Evolutionary conservation across 2,113 vertebrate species (phyloP).

Genomic region (Sceloporus undulatus): DNA sequence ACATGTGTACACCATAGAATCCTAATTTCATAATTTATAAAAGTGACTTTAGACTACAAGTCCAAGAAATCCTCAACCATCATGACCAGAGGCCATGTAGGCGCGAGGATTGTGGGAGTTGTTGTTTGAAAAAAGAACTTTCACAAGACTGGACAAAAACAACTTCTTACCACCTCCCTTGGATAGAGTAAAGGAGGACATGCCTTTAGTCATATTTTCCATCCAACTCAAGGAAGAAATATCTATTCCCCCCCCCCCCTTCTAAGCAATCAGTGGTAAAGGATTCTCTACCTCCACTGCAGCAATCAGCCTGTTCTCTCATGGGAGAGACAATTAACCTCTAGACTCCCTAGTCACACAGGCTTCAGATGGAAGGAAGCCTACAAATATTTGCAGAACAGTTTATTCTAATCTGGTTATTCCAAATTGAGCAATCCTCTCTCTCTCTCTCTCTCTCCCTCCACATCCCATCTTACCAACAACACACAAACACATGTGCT

Average conservation of each 20-base stretch:
- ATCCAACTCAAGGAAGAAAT: neutral
- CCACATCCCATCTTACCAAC: neutral
- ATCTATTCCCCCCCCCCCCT: neutral
- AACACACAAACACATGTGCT: neutral
- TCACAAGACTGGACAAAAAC: too few relatives aligned
- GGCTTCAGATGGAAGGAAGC: neutral
- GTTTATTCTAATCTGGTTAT: constrained; percentile 9
- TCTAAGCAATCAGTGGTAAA: neutral
- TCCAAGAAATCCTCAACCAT: too few relatives aligned
- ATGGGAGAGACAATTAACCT: constrained; percentile 4
- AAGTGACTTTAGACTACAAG: too few relatives aligned
- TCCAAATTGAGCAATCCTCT: neutral
- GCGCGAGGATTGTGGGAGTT: too few relatives aligned
- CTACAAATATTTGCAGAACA: neutral
- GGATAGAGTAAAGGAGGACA: neutral
- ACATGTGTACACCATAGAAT: neutral
- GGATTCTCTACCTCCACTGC: neutral
- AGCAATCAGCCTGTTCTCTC: neutral
- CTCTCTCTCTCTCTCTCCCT: neutral
- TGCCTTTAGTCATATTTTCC: neutral
- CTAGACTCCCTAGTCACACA: neutral
- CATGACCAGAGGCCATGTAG: too few relatives aligned
- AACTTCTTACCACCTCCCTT: neutral
- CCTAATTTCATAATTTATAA: too few relatives aligned
- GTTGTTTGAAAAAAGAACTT: too few relatives aligned